Percentiles rank a stretch among this genome's conserved stretches.
phyloP scores from a whole-genome alignment of 2,113 vertebrate genomes.

The Petrocephalus microphthalmus region DNA sequence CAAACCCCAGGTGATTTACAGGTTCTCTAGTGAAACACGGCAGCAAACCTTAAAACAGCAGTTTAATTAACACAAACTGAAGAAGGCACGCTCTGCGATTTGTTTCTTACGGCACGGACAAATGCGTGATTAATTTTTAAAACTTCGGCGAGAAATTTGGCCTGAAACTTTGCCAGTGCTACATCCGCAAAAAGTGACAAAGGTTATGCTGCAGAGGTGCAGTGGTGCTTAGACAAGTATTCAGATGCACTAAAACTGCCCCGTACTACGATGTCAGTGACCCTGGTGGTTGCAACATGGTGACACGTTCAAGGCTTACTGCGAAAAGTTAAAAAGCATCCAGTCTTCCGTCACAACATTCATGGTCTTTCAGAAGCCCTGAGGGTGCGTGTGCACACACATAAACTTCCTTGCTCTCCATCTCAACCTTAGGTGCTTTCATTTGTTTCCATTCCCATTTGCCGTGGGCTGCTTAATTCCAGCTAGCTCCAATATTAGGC shows the following conservation, averaged over 20 bases:
- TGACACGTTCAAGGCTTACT: background rate
- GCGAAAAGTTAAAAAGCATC: background rate
- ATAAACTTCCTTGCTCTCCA: conserved; percentile 32
- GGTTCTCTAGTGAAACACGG: background rate
- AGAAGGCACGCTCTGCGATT: background rate
- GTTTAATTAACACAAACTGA: background rate
- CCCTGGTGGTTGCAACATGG: background rate
- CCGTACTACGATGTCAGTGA: background rate
- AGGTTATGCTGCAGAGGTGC: background rate
- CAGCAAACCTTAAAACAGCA: background rate
- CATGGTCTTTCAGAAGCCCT: background rate
- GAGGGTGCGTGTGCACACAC: background rate
- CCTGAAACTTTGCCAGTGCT: background rate
- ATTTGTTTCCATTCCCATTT: conserved; percentile 78
- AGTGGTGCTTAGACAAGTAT: background rate
- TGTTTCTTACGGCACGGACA: background rate
- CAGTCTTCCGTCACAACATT: background rate
- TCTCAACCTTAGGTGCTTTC: conserved; percentile 74
- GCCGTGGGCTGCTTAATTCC: conserved; percentile 71
- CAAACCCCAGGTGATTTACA: background rate
- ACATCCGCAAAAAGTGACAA: background rate
- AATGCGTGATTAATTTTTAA: background rate
- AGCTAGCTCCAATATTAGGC: conserved; percentile 87
- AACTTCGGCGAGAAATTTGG: background rate
- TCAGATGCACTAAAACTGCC: background rate